Conservation (phyloP, 2,888 invertebrate species). For the Platerodrilus igneus region DNA sequence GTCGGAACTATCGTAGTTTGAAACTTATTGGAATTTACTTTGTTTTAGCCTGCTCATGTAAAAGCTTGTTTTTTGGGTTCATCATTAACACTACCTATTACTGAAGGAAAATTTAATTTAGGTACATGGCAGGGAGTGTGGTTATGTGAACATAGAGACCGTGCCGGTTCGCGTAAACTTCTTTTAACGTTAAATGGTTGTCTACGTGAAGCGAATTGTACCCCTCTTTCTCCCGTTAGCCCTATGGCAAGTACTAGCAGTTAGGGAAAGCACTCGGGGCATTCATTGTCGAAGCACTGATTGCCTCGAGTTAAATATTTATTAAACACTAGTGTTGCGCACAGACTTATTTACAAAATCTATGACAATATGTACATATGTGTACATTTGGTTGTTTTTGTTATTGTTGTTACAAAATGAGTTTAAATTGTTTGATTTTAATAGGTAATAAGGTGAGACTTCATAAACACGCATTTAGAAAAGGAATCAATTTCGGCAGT, state of each 20-base stretch:
- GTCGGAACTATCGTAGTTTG: conserved; percentile 29
- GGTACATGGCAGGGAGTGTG: conserved; percentile 98
- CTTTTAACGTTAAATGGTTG: conserved; percentile 84
- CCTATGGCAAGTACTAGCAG: conserved; percentile 88
- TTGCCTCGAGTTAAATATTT: conserved; percentile 41
- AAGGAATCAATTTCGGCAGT: too few relatives aligned
- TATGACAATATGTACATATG: conserved; percentile 51
- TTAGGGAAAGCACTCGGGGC: conserved; percentile 68
- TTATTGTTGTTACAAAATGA: conserved; percentile 14
- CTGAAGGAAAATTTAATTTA: conserved; percentile 89
- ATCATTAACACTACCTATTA: conserved; percentile 91
- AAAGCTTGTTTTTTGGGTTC: conserved; percentile 96
- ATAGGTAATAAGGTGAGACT: conserved; percentile 23
- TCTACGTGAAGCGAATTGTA: conserved; percentile 79
- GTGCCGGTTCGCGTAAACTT: conserved; percentile 86
- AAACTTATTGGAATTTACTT: conserved; percentile 10
- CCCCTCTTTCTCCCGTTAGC: conserved; percentile 80
- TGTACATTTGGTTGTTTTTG: conserved; percentile 42
- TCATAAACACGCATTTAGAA: conserved; percentile 19
- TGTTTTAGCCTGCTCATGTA: conserved; percentile 87
- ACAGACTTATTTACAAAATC: conserved; percentile 43
- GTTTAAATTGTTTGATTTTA: conserved; percentile 11
- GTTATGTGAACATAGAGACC: conserved; percentile 97
- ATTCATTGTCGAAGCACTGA: conserved; percentile 49
- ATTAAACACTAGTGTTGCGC: conserved; percentile 31